Conservation (phyloP, 2,113 vertebrate species). For the Microtus richardsoni region DNA sequence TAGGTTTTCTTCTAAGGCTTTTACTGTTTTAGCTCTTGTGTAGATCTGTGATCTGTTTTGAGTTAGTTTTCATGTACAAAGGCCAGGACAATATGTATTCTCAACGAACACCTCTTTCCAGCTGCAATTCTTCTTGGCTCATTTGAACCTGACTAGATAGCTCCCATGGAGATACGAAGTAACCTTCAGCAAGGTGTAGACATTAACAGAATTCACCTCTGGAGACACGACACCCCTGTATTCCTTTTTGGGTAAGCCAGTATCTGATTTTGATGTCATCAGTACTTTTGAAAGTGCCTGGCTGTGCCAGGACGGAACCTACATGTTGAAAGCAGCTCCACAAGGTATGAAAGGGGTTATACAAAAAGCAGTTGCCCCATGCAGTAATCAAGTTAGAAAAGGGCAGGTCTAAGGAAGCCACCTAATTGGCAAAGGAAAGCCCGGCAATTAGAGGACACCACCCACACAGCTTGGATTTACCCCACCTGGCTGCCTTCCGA, state of each 20-base stretch:
- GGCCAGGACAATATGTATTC: background rate
- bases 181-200: background rate
- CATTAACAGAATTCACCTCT: slow-evolving; percentile 51
- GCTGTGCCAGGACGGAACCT: slow-evolving; percentile 50
- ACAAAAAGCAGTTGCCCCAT: slow-evolving; percentile 66
- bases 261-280: slow-evolving; percentile 69
- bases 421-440: slow-evolving; percentile 79
- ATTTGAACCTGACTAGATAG: background rate
- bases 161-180: background rate
- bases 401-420: slow-evolving; percentile 73
- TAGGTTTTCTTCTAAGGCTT: slow-evolving; percentile 23
- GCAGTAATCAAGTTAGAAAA: slow-evolving; percentile 72
- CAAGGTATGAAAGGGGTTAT: slow-evolving; percentile 70
- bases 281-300: slow-evolving; percentile 62
- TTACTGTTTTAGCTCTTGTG: slow-evolving; percentile 25
- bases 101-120: background rate
- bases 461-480: slow-evolving; percentile 74
- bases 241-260: slow-evolving; percentile 32
- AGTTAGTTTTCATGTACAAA: background rate
- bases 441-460: slow-evolving; percentile 78
- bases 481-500: slow-evolving; percentile 74
- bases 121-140: background rate
- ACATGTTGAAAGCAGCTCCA: slow-evolving; percentile 72
- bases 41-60: background rate
- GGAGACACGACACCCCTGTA: background rate